These are phyloP conservation scores for Oxytorus armatus DNA, from an alignment of 2,888 invertebrate species.

Conservation along the genomic window DNA sequence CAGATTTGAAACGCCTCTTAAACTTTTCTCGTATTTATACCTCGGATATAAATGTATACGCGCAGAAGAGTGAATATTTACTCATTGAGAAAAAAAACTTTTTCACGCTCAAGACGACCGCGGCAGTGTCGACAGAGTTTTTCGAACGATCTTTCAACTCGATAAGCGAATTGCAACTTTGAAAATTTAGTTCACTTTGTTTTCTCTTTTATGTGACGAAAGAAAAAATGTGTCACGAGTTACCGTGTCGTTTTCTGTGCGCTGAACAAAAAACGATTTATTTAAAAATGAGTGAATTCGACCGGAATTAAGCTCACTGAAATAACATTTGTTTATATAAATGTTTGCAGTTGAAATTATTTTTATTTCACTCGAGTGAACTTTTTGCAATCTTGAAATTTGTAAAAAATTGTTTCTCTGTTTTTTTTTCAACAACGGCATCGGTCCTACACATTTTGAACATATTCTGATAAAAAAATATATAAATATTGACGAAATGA, in stretches of 20 bases:
- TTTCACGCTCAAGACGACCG: slow-evolving; percentile 7
- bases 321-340: too few species aligned
- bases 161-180: slow-evolving; percentile 25
- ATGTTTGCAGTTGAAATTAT: too few species aligned
- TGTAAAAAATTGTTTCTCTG: too few species aligned
- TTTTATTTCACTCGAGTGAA: too few species aligned
- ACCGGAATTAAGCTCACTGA: too few species aligned
- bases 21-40: not conserved
- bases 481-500: too few species aligned
- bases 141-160: slow-evolving; percentile 14
- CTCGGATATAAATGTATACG: not conserved
- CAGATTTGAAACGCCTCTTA: not conserved
- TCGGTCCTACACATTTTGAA: too few species aligned
- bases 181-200: not conserved
- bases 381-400: too few species aligned
- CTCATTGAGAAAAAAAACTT: not conserved
- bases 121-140: slow-evolving; percentile 3
- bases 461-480: too few species aligned
- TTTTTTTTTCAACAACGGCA: too few species aligned
- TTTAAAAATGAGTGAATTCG: not conserved
- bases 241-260: not conserved
- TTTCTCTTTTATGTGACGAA: too few species aligned
- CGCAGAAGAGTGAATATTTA: slow-evolving; percentile 11
- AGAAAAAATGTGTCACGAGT: not conserved
- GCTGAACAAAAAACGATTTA: not conserved